These are phyloP conservation scores for Gonioctena quinquepunctata DNA, from an alignment of 1,140 invertebrate species.

Conservation along the genomic window DNA sequence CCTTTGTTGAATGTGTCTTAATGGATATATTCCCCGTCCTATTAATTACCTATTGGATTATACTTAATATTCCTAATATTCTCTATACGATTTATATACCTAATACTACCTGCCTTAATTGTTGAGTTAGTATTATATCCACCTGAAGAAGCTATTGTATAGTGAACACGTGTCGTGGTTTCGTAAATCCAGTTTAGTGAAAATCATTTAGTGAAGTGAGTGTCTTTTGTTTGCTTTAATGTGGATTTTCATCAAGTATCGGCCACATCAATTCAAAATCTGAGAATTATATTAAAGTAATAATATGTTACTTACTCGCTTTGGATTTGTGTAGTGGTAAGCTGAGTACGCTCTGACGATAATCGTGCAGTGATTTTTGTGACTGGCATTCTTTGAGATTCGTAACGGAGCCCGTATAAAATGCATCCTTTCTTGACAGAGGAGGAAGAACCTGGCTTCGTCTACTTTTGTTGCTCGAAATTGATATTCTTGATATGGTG, in stretches of 20 bases:
- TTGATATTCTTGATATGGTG: slow-evolving; percentile 52
- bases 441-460: slow-evolving; percentile 80
- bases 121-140: too few species aligned
- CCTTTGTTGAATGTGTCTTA: neutral
- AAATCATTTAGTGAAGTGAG: too few species aligned
- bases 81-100: neutral
- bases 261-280: too few species aligned
- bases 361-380: slow-evolving; percentile 86
- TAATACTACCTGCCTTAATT: too few species aligned
- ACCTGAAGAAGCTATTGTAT: too few species aligned
- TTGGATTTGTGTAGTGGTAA: slow-evolving; percentile 58
- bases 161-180: too few species aligned
- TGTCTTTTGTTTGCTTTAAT: too few species aligned
- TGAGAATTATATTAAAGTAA: too few species aligned
- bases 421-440: slow-evolving; percentile 95
- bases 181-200: too few species aligned
- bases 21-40: too few species aligned
- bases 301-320: slow-evolving; percentile 62
- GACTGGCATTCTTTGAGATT: slow-evolving; percentile 91
- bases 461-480: slow-evolving; percentile 57
- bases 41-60: too few species aligned
- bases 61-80: neutral
- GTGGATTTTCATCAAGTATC: too few species aligned
- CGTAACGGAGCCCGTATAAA: slow-evolving; percentile 93
- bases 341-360: slow-evolving; percentile 69